Base-by-base conservation (phyloP, 2,113 vertebrate genomes). In the Nothobranchius kuhntae region DNA sequence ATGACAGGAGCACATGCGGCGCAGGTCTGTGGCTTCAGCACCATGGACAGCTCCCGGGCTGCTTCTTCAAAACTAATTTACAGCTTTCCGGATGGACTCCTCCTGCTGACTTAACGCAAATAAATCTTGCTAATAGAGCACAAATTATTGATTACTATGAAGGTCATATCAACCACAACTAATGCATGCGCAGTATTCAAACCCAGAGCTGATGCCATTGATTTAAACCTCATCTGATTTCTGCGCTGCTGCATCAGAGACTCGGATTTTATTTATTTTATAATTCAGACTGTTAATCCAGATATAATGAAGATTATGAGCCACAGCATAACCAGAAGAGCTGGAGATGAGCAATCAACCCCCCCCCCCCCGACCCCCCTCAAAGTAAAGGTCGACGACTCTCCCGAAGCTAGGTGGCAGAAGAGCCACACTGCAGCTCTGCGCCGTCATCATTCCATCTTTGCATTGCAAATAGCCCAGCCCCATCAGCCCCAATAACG, bases 391-490 rank as follows among this genome's bases (percentile, higher is more conserved):
- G 73, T 81, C 80, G 77, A 67, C 45, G 80, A 77, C 84, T 90
- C 63, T 86, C 78, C 74, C 48, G 73, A 83, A 90, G 89, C 86
- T 89, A 91, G 90, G 78, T 89, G 90, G 90, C 90, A 89, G 89
- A 89, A 91, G 90, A 89, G 85, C 55, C 84, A 81, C 88, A 86
- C 81, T 73, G 87, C 85, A 85, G 73, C 73, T 82, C 47, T 83
- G 76, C 80, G 65, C 82, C 86, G 84, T 85, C 79, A 89, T 78
- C 87, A 60, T 78, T 73, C 75, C 77, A 42, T 78, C 78, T 89
- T 89, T 89, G 75, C 81, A 87, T 88, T 88, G 86, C 81, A 89
- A 82, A 89, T 85, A 50, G 73, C 70, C 51, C 80, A 58, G 46
- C 59, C 75, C 68, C 73, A 84, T 89, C 82, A 79, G 73, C 73